Evolutionary conservation across 2,113 vertebrate genomes (phyloP).

Genomic region (Nycticorax nycticorax): DNA sequence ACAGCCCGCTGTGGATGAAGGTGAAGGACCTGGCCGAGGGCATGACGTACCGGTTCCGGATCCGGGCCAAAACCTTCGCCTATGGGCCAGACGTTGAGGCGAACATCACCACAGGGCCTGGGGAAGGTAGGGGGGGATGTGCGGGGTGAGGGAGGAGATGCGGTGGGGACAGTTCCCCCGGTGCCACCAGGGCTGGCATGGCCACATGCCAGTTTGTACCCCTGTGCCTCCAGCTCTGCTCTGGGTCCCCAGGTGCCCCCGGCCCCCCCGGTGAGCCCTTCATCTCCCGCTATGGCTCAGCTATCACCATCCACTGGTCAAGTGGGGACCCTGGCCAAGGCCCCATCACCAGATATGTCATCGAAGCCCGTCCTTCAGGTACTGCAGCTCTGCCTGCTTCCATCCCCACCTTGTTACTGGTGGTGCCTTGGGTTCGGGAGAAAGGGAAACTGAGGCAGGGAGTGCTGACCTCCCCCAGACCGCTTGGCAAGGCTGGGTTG

Average conservation of each 20-base stretch:
- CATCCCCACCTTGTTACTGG: accelerated
- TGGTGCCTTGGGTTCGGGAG: neutral
- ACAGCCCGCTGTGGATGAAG: constrained; percentile 91
- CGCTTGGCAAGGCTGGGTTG: accelerated
- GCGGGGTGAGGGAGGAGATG: accelerated
- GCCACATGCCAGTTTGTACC: accelerated
- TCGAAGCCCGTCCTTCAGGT: constrained; percentile 97
- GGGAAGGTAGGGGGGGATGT: constrained; percentile 79
- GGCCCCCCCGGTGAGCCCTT: constrained; percentile 92
- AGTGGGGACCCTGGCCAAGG: constrained; percentile 91
- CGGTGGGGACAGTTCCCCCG: neutral
- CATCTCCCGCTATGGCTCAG: constrained; percentile 89
- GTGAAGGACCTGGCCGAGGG: constrained; percentile 93
- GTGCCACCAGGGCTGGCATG: neutral
- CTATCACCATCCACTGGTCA: constrained; percentile 95
- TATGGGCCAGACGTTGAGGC: constrained; percentile 94
- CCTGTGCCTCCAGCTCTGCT: neutral
- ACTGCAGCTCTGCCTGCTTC: neutral
- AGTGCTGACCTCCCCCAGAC: neutral
- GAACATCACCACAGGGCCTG: constrained; percentile 94
- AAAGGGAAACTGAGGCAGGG: neutral
- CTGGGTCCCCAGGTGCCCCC: constrained; percentile 82
- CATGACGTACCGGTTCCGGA: constrained; percentile 90
- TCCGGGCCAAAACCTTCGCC: constrained; percentile 91
- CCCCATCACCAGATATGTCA: constrained; percentile 93